These are phyloP conservation scores for Cyanistes caeruleus DNA, from an alignment of 2,113 vertebrate species.

Conservation along the genomic window DNA sequence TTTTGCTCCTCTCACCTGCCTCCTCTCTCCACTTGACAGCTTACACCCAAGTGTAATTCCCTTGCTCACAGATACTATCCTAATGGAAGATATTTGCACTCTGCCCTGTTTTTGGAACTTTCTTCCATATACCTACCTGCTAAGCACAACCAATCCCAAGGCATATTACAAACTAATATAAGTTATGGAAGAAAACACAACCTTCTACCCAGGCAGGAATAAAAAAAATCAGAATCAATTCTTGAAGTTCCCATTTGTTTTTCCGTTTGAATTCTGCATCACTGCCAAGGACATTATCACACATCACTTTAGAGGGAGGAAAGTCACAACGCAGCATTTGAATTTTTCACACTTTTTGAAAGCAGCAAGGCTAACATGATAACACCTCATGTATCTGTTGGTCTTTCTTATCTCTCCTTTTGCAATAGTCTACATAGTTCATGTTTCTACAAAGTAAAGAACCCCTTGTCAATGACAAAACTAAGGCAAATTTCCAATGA, in stretches of 20 bases:
- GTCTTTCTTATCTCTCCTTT: neutral
- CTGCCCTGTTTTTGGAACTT: neutral
- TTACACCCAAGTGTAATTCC: neutral
- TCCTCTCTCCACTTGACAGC: neutral
- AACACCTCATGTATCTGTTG: neutral
- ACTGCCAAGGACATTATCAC: neutral
- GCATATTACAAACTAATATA: neutral
- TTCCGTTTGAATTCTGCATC: neutral
- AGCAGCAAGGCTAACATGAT: neutral
- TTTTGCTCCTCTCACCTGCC: neutral
- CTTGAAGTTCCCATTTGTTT: fast-evolving
- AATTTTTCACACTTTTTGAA: neutral
- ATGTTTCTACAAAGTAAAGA: neutral
- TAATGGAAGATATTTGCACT: neutral
- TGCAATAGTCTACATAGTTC: neutral
- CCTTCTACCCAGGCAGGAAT: neutral
- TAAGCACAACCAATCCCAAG: neutral
- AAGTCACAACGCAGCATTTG: neutral
- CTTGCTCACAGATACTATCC: neutral
- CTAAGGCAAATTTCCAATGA: neutral
- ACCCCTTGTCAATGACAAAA: neutral
- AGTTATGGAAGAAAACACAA: neutral
- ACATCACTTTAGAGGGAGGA: neutral
- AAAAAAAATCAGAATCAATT: neutral
- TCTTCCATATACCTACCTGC: neutral